phyloP scores from a whole-genome alignment of 2,888 invertebrate genomes.

The Limenitis arthemis region DNA sequence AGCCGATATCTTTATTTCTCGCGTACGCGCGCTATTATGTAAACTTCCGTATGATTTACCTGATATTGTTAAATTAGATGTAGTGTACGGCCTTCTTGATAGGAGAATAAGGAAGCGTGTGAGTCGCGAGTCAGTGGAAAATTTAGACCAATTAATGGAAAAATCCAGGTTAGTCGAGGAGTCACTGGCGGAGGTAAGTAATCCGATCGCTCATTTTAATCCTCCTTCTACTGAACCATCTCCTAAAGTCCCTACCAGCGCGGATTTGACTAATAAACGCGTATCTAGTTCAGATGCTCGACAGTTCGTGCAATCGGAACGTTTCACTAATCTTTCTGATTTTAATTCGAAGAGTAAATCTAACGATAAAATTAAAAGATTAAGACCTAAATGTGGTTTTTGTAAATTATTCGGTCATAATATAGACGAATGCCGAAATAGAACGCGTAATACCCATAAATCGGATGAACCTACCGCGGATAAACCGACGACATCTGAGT shows the following conservation, averaged over 20 bases:
- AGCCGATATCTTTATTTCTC: background rate
- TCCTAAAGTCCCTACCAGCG: no score
- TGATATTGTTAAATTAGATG: constrained; percentile 15
- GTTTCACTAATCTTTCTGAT: no score
- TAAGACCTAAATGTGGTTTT: constrained; percentile 1
- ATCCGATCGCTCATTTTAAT: no score
- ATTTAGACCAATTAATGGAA: constrained; percentile 12
- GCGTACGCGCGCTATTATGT: background rate
- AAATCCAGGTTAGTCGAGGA: constrained; percentile 16
- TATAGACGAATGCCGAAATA: background rate
- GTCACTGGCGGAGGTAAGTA: constrained; percentile 7
- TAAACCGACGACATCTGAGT: background rate
- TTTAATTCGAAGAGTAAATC: no score
- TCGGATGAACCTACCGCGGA: background rate
- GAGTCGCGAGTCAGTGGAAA: constrained; percentile 2
- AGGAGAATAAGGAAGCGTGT: constrained; percentile 18
- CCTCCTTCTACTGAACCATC: no score
- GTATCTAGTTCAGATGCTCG: no score
- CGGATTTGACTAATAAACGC: no score
- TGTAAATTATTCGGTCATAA: constrained; percentile 7
- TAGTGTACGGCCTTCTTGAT: constrained; percentile 23
- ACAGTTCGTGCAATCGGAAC: no score
- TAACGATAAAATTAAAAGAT: background rate
- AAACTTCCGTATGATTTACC: background rate
- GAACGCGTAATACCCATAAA: background rate